Conservation (phyloP, 2,888 invertebrate genomes). For the Heliconius ethilla region DNA sequence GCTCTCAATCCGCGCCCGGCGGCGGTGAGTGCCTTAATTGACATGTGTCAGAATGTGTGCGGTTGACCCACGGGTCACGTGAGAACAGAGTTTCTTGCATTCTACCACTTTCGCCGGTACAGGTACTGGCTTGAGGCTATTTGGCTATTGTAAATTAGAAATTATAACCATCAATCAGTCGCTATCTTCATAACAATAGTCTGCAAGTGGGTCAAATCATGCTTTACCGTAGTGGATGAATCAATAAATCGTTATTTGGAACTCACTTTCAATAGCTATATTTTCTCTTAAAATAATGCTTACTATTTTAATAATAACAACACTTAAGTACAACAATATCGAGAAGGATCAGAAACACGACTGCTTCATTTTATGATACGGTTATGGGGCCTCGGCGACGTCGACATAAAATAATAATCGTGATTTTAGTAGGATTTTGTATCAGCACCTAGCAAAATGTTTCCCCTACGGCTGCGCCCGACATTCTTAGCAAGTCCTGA, state of each 20-base stretch:
- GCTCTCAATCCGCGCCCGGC: slow-evolving; percentile 75
- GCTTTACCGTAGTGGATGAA: neutral
- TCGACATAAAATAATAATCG: slow-evolving; percentile 60
- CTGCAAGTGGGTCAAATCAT: slow-evolving; percentile 25
- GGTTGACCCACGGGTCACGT: slow-evolving; percentile 76
- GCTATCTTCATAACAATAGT: slow-evolving; percentile 39
- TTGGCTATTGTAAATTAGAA: slow-evolving; percentile 42
- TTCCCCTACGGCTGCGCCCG: slow-evolving; percentile 64
- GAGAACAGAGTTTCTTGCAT: slow-evolving; percentile 74
- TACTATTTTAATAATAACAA: slow-evolving; percentile 24
- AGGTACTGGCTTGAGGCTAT: slow-evolving; percentile 49
- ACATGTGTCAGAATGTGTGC: slow-evolving; percentile 80
- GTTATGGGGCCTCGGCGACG: slow-evolving; percentile 24
- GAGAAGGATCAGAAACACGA: slow-evolving; percentile 22
- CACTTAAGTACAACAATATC: slow-evolving; percentile 15
- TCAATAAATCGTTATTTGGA: neutral
- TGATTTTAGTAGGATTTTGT: slow-evolving; percentile 70
- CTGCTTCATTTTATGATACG: slow-evolving; percentile 23
- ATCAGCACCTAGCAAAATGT: slow-evolving; percentile 63
- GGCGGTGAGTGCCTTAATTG: slow-evolving; percentile 77
- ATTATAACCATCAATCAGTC: slow-evolving; percentile 41
- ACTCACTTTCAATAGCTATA: slow-evolving; percentile 6
- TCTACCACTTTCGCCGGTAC: slow-evolving; percentile 72
- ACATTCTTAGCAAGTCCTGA: slow-evolving; percentile 79
- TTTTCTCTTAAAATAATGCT: neutral